phyloP scores from a whole-genome alignment of 2,113 vertebrate species.

The Tylochromis polylepis region DNA sequence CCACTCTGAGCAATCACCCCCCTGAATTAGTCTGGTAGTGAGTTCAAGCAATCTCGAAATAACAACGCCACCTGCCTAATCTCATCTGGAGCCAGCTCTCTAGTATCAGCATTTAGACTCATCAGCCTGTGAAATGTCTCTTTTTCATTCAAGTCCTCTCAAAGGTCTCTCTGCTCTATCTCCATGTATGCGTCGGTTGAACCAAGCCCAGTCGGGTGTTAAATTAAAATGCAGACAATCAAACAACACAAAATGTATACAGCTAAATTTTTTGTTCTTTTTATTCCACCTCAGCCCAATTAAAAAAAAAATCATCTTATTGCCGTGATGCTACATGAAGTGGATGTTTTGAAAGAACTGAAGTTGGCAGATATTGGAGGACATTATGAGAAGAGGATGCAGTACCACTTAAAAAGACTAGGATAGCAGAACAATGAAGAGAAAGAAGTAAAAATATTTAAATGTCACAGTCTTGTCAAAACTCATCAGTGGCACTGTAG shows the following conservation, averaged over 20 bases:
- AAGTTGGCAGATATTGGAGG: background rate
- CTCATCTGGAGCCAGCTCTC: background rate
- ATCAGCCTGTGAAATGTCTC: background rate
- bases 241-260: background rate
- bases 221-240: slow-evolving; percentile 34
- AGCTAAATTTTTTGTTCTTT: background rate
- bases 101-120: background rate
- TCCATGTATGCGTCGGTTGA: background rate
- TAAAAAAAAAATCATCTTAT: background rate
- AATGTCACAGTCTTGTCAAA: slow-evolving; percentile 2
- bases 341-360: background rate
- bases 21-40: background rate
- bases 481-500: background rate
- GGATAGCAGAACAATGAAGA: background rate
- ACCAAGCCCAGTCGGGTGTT: background rate
- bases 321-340: background rate
- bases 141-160: background rate
- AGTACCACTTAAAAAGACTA: background rate
- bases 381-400: background rate
- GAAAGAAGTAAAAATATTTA: background rate
- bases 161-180: background rate
- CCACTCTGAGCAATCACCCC: background rate
- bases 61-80: background rate
- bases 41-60: slow-evolving; percentile 9
- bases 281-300: background rate